phyloP scores from a whole-genome alignment of 2,888 invertebrate species.

The Germaria angustata region DNA sequence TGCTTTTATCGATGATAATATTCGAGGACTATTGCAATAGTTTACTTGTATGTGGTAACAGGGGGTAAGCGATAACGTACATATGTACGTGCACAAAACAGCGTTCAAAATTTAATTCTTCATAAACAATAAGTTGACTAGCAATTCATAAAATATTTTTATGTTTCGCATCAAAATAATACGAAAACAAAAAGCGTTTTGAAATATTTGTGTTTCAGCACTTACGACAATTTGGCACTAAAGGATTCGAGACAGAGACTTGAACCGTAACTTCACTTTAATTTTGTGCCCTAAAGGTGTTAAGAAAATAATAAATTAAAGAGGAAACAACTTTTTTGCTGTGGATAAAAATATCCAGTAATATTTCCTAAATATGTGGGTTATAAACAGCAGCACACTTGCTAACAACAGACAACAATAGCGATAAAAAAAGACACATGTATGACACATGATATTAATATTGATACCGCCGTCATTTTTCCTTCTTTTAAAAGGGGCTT shows the following conservation, averaged over 20 bases:
- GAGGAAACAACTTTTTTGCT: neutral
- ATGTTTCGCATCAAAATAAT: too few relatives aligned
- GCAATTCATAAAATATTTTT: too few relatives aligned
- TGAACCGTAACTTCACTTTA: neutral
- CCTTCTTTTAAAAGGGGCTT: neutral
- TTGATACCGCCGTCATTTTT: slow-evolving; percentile 12
- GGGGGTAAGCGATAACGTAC: too few relatives aligned
- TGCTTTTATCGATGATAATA: too few relatives aligned
- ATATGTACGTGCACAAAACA: too few relatives aligned
- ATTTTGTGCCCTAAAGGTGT: neutral
- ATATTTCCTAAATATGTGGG: slow-evolving; percentile 43
- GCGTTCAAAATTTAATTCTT: too few relatives aligned
- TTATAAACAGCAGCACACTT: slow-evolving; percentile 47
- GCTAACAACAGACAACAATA: slow-evolving; percentile 32
- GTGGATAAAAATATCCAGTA: neutral
- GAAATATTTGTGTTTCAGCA: neutral
- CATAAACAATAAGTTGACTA: too few relatives aligned
- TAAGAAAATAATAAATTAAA: slow-evolving; percentile 23
- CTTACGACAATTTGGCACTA: neutral
- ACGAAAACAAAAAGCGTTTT: too few relatives aligned
- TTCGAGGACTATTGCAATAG: too few relatives aligned
- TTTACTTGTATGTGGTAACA: too few relatives aligned
- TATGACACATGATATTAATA: slow-evolving; percentile 37
- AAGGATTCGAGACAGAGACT: neutral
- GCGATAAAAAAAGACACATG: neutral